Conservation (phyloP, 2,113 vertebrate species). For the Hylia prasina region DNA sequence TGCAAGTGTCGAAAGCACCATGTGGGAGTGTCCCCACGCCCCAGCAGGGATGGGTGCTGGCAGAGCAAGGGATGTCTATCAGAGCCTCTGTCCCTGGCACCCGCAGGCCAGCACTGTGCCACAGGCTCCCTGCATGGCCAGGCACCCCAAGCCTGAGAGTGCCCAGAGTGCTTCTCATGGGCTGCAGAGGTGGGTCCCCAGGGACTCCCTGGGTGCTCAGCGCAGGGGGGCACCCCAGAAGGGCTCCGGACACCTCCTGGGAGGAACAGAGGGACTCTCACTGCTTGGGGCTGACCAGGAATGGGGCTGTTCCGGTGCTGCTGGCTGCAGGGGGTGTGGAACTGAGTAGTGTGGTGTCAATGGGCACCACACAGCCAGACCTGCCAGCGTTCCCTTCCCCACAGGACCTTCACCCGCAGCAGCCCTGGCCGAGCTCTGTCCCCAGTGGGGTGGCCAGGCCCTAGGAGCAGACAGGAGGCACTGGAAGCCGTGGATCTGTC, state of each 20-base stretch:
- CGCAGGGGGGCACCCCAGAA: background rate
- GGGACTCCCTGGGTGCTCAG: background rate
- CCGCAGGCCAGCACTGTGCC: accelerated
- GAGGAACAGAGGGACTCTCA: background rate
- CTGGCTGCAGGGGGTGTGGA: background rate
- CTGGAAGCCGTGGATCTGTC: background rate
- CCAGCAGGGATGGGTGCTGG: accelerated
- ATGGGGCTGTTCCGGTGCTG: background rate
- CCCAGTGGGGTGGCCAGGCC: background rate
- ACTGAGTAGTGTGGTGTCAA: background rate
- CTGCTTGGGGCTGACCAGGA: background rate
- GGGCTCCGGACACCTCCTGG: background rate
- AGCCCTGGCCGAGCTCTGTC: accelerated
- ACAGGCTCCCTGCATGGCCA: accelerated
- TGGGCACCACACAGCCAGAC: accelerated
- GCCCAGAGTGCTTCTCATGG: background rate
- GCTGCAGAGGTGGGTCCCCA: background rate
- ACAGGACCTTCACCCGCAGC: accelerated
- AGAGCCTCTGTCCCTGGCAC: background rate
- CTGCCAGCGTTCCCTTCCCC: accelerated
- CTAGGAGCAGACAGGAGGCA: background rate
- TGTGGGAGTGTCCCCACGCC: accelerated
- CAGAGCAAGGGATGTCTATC: accelerated
- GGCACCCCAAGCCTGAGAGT: background rate
- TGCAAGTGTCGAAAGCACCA: background rate